Evolutionary conservation across 2,113 vertebrate genomes (phyloP).

Genomic region (Neopipo cinnamomea): DNA sequence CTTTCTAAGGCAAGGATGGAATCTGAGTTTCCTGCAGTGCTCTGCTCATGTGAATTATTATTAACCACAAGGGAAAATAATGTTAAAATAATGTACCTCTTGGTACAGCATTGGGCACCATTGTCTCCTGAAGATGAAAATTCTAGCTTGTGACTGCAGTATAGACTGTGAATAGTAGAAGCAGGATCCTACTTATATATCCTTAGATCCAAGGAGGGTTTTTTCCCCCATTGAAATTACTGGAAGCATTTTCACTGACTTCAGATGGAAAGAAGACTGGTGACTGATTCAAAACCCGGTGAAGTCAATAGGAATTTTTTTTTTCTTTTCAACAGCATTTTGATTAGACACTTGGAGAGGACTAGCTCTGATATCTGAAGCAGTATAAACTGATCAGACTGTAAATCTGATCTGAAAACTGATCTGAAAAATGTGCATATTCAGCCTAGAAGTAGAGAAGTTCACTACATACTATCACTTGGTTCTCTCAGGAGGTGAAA

Average conservation of each 20-base stretch:
- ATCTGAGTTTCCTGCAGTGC: neutral
- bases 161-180: neutral
- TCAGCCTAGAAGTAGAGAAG: neutral
- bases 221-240: neutral
- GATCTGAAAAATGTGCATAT: neutral
- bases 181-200: neutral
- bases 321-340: constrained; percentile 6
- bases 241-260: neutral
- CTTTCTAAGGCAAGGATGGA: neutral
- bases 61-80: neutral
- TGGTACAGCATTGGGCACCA: neutral
- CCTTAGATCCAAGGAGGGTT: neutral
- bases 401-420: too few relatives aligned
- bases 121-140: neutral
- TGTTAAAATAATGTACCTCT: neutral
- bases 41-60: neutral
- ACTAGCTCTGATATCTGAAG: neutral
- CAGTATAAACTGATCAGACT: constrained; percentile 1
- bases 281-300: neutral
- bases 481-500: neutral
- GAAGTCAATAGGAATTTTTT: neutral
- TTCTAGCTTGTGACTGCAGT: neutral
- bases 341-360: constrained; percentile 39
- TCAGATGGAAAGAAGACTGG: neutral
- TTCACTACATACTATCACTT: neutral